Percentiles rank a stretch among this genome's conserved stretches.
These are phyloP conservation scores for Tetraodon nigroviridis DNA, from an alignment of 2,113 vertebrate genomes.

Conservation along the genomic window DNA sequence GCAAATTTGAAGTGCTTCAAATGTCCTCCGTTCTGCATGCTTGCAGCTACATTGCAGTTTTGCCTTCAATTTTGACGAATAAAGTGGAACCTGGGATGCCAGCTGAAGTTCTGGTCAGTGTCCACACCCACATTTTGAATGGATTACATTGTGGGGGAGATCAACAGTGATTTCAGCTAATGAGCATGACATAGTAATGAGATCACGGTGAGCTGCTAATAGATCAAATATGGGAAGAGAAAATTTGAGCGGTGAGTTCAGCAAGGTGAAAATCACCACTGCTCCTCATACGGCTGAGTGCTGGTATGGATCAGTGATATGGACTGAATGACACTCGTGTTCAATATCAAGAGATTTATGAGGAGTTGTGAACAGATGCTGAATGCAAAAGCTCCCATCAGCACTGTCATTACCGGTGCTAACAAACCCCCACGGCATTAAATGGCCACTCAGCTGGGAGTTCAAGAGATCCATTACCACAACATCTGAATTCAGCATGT, in stretches of 20 bases:
- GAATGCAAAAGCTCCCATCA: constrained; percentile 41
- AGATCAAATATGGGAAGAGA: constrained; percentile 7
- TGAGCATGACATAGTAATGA: too few species aligned
- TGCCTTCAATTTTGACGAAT: too few species aligned
- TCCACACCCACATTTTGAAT: too few species aligned
- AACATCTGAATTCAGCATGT: constrained; percentile 52
- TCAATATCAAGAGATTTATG: constrained; percentile 48
- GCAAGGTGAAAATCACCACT: constrained; percentile 19
- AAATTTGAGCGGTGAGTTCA: constrained; percentile 4
- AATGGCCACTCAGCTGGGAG: constrained; percentile 46
- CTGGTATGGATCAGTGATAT: constrained; percentile 8
- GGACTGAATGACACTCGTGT: constrained; percentile 21
- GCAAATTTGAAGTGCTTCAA: not conserved
- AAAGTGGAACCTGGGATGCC: too few species aligned
- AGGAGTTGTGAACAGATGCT: constrained; percentile 35
- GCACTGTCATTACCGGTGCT: constrained; percentile 57
- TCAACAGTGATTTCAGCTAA: too few species aligned
- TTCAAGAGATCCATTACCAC: constrained; percentile 65
- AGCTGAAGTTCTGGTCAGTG: too few species aligned
- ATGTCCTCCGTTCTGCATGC: not conserved
- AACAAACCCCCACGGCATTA: constrained; percentile 62
- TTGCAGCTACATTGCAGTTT: too few species aligned
- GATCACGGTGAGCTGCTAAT: too few species aligned
- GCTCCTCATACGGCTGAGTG: constrained; percentile 25
- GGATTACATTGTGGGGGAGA: too few species aligned